Evolutionary conservation across 2,888 invertebrate genomes (phyloP).

Genomic region (Allacma fusca): DNA sequence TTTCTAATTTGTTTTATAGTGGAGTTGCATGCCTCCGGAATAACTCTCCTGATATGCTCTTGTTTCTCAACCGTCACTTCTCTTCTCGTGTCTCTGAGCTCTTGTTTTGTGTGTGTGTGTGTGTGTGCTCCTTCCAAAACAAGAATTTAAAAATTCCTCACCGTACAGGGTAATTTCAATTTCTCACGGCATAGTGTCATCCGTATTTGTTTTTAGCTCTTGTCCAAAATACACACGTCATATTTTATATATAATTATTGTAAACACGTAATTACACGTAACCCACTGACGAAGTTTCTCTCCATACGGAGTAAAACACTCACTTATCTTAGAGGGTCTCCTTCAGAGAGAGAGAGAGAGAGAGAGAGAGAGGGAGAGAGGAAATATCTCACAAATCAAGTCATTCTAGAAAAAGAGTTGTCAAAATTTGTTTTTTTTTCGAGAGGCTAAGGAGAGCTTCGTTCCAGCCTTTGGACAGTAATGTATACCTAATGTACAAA

Average conservation of each 20-base stretch:
- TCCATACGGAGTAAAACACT: too few relatives aligned
- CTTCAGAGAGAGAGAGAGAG: too few relatives aligned
- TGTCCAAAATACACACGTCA: too few relatives aligned
- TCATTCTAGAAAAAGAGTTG: conserved; percentile 7
- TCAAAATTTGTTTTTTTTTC: neutral
- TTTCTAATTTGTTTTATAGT: conserved; percentile 1
- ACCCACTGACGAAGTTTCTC: too few relatives aligned
- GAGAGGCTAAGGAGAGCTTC: too few relatives aligned
- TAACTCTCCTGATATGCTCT: neutral
- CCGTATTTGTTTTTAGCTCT: neutral
- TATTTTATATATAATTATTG: too few relatives aligned
- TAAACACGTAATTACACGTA: too few relatives aligned
- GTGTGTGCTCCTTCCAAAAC: too few relatives aligned
- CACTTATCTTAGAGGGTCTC: too few relatives aligned
- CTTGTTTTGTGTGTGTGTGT: too few relatives aligned
- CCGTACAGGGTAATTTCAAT: neutral
- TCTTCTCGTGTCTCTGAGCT: neutral
- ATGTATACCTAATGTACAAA: conserved; percentile 16
- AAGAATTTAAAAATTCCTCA: conserved; percentile 6
- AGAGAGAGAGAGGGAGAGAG: too few relatives aligned
- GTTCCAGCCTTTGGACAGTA: neutral
- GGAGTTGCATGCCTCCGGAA: conserved; percentile 9
- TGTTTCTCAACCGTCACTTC: neutral
- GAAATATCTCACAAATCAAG: neutral
- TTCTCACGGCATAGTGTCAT: conserved; percentile 7